phyloP scores from a whole-genome alignment of 2,888 invertebrate species.

The Tetrapedia diversipes region DNA sequence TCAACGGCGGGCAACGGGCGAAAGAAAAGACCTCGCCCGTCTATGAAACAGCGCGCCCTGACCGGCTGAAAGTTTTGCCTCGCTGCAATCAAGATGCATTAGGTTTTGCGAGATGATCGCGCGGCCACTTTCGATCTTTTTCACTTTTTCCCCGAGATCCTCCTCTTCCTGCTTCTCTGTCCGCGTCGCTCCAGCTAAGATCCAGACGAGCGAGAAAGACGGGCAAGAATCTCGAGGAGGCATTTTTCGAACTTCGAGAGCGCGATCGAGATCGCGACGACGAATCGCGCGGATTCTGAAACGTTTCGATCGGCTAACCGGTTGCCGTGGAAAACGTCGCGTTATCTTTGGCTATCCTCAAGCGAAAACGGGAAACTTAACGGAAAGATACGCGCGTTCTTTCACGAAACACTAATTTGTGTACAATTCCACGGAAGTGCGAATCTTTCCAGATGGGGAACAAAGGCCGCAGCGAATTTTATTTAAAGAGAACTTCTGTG shows the following conservation, averaged over 20 bases:
- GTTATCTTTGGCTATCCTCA: too few relatives aligned
- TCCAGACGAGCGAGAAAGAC: neutral
- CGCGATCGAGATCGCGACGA: neutral
- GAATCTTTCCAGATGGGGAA: too few relatives aligned
- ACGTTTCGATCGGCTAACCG: neutral
- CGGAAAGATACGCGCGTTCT: too few relatives aligned
- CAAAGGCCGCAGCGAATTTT: too few relatives aligned
- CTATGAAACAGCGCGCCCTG: neutral
- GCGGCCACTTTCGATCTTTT: constrained; percentile 40
- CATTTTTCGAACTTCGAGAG: neutral
- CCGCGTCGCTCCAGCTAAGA: neutral
- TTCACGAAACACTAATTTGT: too few relatives aligned
- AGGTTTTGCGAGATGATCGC: constrained; percentile 45
- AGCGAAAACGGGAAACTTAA: neutral
- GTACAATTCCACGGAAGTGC: too few relatives aligned
- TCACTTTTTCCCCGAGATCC: neutral
- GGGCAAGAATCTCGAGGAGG: constrained; percentile 2
- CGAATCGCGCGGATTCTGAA: constrained; percentile 5
- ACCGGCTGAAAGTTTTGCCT: constrained; percentile 20
- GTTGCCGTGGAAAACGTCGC: constrained; percentile 21
- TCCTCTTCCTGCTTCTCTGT: neutral
- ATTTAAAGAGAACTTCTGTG: too few relatives aligned
- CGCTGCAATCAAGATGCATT: constrained; percentile 53
- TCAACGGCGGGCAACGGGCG: constrained; percentile 17
- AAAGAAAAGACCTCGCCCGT: constrained; percentile 29